Conservation (phyloP, 2,797 vertebrate species). For the Siniperca obscura region DNA sequence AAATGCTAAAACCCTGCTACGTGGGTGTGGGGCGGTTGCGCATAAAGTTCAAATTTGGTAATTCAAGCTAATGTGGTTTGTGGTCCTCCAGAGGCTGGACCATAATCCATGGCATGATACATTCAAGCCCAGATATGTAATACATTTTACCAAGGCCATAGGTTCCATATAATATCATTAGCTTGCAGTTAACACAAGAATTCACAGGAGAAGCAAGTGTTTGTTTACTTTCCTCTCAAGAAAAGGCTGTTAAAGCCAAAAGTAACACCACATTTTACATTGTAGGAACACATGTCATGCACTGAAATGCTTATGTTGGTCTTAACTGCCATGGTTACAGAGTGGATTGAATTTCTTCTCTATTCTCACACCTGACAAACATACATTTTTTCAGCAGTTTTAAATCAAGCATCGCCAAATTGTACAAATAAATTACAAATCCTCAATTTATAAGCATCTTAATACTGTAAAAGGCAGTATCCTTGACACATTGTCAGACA, state of each 20-base stretch:
- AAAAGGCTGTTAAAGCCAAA: slow-evolving; percentile 75
- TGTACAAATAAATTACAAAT: slow-evolving; percentile 68
- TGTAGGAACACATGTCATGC: slow-evolving; percentile 75
- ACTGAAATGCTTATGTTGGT: slow-evolving; percentile 67
- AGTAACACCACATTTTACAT: slow-evolving; percentile 76
- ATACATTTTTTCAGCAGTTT: slow-evolving; percentile 35
- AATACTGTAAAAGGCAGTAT: slow-evolving; percentile 59
- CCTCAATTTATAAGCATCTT: slow-evolving; percentile 52
- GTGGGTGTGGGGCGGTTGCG: slow-evolving; percentile 81
- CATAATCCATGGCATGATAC: slow-evolving; percentile 88
- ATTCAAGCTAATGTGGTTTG: slow-evolving; percentile 90
- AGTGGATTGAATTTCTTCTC: slow-evolving; percentile 67
- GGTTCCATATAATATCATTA: slow-evolving; percentile 88
- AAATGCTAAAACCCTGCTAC: slow-evolving; percentile 87
- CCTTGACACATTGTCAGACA: slow-evolving; percentile 72
- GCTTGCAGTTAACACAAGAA: slow-evolving; percentile 81
- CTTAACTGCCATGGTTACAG: slow-evolving; percentile 69
- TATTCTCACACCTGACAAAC: slow-evolving; percentile 50
- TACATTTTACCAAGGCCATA: slow-evolving; percentile 88
- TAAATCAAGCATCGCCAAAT: slow-evolving; percentile 48
- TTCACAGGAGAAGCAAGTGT: slow-evolving; percentile 80
- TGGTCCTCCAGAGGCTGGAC: slow-evolving; percentile 88
- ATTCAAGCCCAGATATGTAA: slow-evolving; percentile 90
- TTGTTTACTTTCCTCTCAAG: slow-evolving; percentile 69
- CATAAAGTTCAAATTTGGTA: slow-evolving; percentile 90